Percentiles rank a stretch among this genome's conserved stretches.
phyloP scores from a whole-genome alignment of 2,888 invertebrate genomes.

The Scaptomyza flava region DNA sequence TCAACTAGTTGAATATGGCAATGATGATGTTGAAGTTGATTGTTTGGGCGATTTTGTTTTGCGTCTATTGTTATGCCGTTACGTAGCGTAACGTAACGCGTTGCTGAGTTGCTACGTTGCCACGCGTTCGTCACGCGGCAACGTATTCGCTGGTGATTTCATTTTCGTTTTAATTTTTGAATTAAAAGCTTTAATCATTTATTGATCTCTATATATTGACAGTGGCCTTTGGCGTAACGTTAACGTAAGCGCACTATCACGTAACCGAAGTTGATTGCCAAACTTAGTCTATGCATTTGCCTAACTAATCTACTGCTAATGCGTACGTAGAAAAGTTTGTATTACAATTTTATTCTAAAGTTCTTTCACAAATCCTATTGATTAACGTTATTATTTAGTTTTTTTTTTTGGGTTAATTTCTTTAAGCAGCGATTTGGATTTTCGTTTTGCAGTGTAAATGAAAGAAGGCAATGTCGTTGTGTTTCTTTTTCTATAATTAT shows the following conservation, averaged over 20 bases:
- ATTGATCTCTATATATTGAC: conserved; percentile 66
- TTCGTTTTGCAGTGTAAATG: conserved; percentile 49
- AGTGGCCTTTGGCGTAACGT: conserved; percentile 54
- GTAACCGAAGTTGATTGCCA: conserved; percentile 40
- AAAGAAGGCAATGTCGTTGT: conserved; percentile 75
- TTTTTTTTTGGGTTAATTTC: not conserved
- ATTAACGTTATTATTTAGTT: conserved; percentile 12
- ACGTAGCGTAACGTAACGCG: conserved; percentile 62
- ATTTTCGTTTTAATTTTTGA: conserved; percentile 82
- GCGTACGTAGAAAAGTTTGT: conserved; percentile 64
- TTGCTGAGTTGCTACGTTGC: conserved; percentile 62
- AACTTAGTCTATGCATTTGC: conserved; percentile 59
- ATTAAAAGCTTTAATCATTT: conserved; percentile 82
- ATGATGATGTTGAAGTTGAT: conserved; percentile 48
- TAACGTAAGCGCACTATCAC: conserved; percentile 52
- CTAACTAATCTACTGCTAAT: conserved; percentile 50
- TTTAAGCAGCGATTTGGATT: conserved; percentile 46
- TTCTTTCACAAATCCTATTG: conserved; percentile 27
- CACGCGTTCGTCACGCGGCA: conserved; percentile 60
- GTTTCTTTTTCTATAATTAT: conserved; percentile 38
- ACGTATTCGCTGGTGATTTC: conserved; percentile 80
- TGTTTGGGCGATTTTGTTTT: conserved; percentile 33
- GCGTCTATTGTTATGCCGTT: conserved; percentile 34
- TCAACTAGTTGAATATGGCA: conserved; percentile 33
- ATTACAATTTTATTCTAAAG: conserved; percentile 5